A percentile compares a stretch with the other conserved stretches of the same genome.
Conservation (phyloP, 2,797 vertebrate genomes). For the Megalops cyprinoides region DNA sequence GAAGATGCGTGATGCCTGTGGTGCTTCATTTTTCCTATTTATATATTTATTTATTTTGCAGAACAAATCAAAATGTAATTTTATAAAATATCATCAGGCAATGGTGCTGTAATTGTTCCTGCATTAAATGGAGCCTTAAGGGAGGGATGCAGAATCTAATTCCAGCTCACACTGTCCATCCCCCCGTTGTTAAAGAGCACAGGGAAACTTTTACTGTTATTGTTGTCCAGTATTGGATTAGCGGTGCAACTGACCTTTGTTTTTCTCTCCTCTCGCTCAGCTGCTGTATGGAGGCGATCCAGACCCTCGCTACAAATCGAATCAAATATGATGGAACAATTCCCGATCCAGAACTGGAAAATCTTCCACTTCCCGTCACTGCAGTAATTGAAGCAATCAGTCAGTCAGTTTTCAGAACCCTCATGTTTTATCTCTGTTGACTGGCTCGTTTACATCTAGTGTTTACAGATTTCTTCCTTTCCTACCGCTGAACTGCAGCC, state of each 20-base stretch:
- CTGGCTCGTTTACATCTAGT: neutral
- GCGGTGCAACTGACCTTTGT: neutral
- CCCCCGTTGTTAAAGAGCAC: no score
- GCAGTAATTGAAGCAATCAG: conserved; percentile 19
- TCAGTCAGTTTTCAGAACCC: conserved; percentile 40
- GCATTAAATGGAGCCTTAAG: neutral
- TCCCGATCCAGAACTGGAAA: conserved; percentile 38
- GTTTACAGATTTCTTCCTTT: neutral
- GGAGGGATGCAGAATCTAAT: neutral
- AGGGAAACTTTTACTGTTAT: neutral
- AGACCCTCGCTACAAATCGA: conserved; percentile 8
- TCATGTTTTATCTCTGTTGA: neutral
- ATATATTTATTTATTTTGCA: neutral
- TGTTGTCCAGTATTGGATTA: neutral
- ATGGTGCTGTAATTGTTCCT: neutral
- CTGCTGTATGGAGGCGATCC: neutral
- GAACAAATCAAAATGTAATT: neutral
- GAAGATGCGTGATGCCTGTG: neutral
- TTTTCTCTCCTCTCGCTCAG: neutral
- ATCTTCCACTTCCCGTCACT: conserved; percentile 23
- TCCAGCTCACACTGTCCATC: neutral
- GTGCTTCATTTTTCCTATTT: neutral
- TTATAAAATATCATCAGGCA: neutral
- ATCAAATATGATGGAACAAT: conserved; percentile 43
- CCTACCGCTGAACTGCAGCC: no score